Base-by-base conservation (phyloP, 2,888 invertebrate species). In the Pyrrhosoma nymphula region DNA sequence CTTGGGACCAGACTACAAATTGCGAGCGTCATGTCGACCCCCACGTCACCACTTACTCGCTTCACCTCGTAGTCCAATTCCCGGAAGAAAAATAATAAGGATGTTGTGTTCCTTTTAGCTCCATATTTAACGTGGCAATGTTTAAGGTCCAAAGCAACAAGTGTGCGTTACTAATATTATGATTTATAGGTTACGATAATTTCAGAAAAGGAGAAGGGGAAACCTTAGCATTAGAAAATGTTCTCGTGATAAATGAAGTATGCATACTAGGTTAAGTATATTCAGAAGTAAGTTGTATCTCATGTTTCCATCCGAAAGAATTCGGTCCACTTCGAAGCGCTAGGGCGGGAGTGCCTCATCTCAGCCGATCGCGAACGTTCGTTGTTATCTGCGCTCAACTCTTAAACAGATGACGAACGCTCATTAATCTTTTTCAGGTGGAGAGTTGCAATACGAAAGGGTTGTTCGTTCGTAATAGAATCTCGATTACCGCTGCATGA, bases 341-440 rank as follows among this genome's bases (percentile, higher is more conserved):
- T 4, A 8, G 0, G 8, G 47, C 4, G 69, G 26, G 69, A 26
- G n/a, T 26, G 26, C 26, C 69, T 69, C 69, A 69, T 69, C 69
- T 26, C 69, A 23, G 69, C 69, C 26, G 69, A 4, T 20, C 69
- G 26, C 69, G 47, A n/a, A 69, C 69, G n/a, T n/a, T 69, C 69
- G 26, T 69, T 69, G n/a, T 26, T 69, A 69, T 69, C 69, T 69
- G 26, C 69, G 47, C 8, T 47, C n/a, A n/a, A 69, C 69, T 69
- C n/a, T n/a, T n/a, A n/a, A 63, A 63, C 69, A 69, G 69, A 69
- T 69, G 69, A 69, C 69, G n/a, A 69, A 69, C n/a, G 69, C 69
- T 26, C 69, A 69, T 69, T 69, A 69, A 69, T 69, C 69, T 69
- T 26, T n/a, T 60, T 10, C 23, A n/a, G 26, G 26, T n/a, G n/a